phyloP scores from a whole-genome alignment of 2,797 vertebrate genomes.

The Pseudomugil tenellus region DNA sequence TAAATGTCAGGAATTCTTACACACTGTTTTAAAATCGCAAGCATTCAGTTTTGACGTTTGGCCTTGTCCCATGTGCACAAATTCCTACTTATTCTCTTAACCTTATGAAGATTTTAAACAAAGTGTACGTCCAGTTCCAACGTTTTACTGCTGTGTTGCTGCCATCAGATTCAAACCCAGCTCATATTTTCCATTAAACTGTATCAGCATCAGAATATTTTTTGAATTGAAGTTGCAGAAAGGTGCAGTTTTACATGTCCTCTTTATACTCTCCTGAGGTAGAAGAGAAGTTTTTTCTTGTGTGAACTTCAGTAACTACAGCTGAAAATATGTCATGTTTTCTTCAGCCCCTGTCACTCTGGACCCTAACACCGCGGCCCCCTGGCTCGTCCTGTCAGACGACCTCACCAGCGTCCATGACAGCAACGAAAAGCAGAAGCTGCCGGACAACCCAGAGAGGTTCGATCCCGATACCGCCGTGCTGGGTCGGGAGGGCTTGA shows the following conservation, averaged over 20 bases:
- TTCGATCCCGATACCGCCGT: constrained; percentile 75
- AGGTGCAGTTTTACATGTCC: not conserved
- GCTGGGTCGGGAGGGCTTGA: constrained; percentile 66
- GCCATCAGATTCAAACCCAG: no score
- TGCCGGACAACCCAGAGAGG: constrained; percentile 79
- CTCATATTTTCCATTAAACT: no score
- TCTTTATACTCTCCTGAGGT: not conserved
- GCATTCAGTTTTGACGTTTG: no score
- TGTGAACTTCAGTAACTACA: not conserved
- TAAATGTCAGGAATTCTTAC: no score
- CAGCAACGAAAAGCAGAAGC: constrained; percentile 67
- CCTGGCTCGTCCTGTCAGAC: constrained; percentile 78
- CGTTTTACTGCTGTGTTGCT: no score
- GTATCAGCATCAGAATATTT: no score
- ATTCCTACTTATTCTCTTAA: no score
- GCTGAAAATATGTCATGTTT: constrained; percentile 45
- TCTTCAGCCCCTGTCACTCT: constrained; percentile 75
- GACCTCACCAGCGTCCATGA: constrained; percentile 73
- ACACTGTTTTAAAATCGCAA: no score
- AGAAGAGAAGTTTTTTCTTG: not conserved
- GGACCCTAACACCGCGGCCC: constrained; percentile 80
- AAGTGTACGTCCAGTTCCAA: no score
- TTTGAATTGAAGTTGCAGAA: no score
- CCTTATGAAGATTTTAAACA: no score
- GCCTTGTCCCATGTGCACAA: no score